Evolutionary conservation across 2,888 invertebrate genomes (phyloP).

Genomic region (Meliscaeva auricollis): DNA sequence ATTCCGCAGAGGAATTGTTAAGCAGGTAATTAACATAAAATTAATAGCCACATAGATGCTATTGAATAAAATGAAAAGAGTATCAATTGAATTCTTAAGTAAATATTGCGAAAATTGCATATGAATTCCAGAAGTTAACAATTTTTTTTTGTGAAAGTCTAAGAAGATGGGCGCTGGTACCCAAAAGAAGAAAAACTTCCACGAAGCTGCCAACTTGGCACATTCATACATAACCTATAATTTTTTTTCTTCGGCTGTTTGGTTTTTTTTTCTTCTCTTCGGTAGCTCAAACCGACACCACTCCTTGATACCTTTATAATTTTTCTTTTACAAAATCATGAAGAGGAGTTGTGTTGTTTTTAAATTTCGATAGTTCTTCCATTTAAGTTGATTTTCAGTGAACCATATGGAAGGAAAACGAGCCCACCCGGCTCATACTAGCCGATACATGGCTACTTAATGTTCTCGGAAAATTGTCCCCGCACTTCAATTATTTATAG

Average conservation of each 20-base stretch:
- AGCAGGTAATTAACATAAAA: conserved; percentile 81
- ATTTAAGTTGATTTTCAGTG: conserved; percentile 7
- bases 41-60: background rate
- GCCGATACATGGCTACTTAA: background rate
- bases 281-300: conserved; percentile 20
- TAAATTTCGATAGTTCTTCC: conserved; percentile 7
- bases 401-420: conserved; percentile 45
- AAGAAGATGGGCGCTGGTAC: conserved; percentile 77
- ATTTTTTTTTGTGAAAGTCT: conserved; percentile 34
- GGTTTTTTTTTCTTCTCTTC: conserved; percentile 23
- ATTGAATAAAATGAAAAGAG: conserved; percentile 2
- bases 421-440: conserved; percentile 42
- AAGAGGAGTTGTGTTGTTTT: conserved; percentile 18
- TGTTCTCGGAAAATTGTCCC: conserved; percentile 25
- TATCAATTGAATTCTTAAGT: background rate
- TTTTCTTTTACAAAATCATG: conserved; percentile 32
- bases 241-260: conserved; percentile 33
- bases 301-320: conserved; percentile 46
- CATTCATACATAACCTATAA: conserved; percentile 79
- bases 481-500: conserved; percentile 67
- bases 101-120: conserved; percentile 3
- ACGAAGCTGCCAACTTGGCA: conserved; percentile 83
- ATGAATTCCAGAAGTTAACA: conserved; percentile 13
- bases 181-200: conserved; percentile 81
- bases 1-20: conserved; percentile 82